Evolutionary conservation across 2,113 vertebrate species (phyloP), one percentile per base, ranked within the genome.

Genomic region (Acanthochromis polyacanthus): DNA sequence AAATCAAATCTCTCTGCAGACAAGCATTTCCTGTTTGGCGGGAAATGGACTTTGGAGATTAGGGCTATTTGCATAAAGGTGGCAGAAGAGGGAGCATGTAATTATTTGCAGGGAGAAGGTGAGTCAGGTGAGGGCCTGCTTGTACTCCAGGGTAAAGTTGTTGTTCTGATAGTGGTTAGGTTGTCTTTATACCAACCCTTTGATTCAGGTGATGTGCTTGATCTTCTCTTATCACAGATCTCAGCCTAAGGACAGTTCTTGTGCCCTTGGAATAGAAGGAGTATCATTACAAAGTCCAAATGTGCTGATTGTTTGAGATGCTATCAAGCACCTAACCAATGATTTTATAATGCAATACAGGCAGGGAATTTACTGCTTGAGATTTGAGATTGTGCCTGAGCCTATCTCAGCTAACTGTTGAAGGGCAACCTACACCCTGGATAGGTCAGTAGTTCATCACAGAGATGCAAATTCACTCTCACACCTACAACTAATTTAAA

Each of bases 11-110:
- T 85, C 66, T 81, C 28, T 52, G 57, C 80, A 86, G 78, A 91
- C 45, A 6, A 83, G 75, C 76, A 74, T 88, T 93, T 94, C 90
- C 89, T 90, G 79, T 70, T 89, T 83, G 75, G 75, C 73, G 85
- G 92, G 90, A 92, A 92, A 88, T 71, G n/a, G 55, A 60, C 79
- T 69, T 71, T 19, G n/a, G 58, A 84, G 88, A 92, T 92, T 91
- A 90, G 79, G 46, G 5, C 20, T 52, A 86, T 93, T 90, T 92
- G 88, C 86, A 92, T 91, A 86, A 86, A 92, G 82, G 91, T 87
- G 86, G 76, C 58, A 59, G 45, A 73, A 56, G 46, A 71, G 85
- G 15, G 64, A 83, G 61, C 19, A 12, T 70, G 63, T 88, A 86
- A 90, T 86, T 69, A 76, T 80, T 83, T 80, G 48, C 77, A 77